A percentile compares a stretch with the other conserved stretches of the same genome.
These are phyloP conservation scores for Phortica magna DNA, from an alignment of 2,888 invertebrate genomes.

Conservation along the genomic window DNA sequence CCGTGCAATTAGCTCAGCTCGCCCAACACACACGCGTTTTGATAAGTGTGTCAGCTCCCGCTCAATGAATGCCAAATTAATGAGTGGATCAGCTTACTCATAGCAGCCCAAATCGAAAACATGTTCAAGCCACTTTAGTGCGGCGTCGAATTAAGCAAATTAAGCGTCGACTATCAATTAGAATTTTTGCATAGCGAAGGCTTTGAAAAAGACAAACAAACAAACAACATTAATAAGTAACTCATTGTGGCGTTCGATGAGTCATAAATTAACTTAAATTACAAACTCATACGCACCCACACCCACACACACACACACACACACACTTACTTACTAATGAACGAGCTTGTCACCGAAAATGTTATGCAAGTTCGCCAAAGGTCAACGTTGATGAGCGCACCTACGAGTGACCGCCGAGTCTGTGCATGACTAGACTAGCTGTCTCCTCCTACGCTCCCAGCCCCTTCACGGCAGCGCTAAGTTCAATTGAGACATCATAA, in stretches of 20 bases:
- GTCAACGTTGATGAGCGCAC: neutral
- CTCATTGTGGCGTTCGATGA: slow-evolving; percentile 47
- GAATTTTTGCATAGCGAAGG: neutral
- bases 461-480: neutral
- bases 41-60: neutral
- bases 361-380: neutral
- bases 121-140: neutral
- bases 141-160: neutral
- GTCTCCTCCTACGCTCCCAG: too few relatives aligned
- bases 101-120: neutral
- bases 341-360: slow-evolving; percentile 46
- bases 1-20: too few relatives aligned
- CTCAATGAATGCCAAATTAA: neutral
- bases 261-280: slow-evolving; percentile 67
- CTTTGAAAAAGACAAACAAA: neutral
- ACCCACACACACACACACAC: neutral
- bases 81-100: neutral
- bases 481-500: slow-evolving; percentile 53
- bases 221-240: slow-evolving; percentile 6
- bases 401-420: neutral
- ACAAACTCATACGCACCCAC: slow-evolving; percentile 39
- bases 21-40: neutral
- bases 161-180: neutral
- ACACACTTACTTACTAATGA: slow-evolving; percentile 44
- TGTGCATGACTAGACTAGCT: neutral